Evolutionary conservation across 2,797 vertebrate species (phyloP).

Genomic region (Chloroceryle amazona): DNA sequence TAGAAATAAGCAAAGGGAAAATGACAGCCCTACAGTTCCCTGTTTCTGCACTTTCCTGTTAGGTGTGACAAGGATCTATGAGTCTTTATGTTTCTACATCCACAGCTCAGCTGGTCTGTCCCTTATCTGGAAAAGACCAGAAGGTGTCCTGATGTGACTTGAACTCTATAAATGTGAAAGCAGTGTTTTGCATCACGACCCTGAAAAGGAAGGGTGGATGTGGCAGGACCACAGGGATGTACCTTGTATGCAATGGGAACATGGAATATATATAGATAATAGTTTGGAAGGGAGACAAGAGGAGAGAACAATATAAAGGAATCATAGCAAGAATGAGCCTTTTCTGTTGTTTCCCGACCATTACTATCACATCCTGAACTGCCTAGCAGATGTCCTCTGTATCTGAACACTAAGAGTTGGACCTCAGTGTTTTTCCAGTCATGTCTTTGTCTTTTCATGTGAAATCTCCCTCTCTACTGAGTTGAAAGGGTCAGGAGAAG

Average conservation of each 20-base stretch:
- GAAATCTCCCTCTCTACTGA: background rate
- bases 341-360: background rate
- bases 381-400: background rate
- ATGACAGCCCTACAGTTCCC: background rate
- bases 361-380: background rate
- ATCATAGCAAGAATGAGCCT: background rate
- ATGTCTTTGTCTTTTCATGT: background rate
- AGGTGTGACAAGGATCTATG: background rate
- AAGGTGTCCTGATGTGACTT: background rate
- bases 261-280: background rate
- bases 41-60: background rate
- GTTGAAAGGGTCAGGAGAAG: background rate
- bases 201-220: background rate
- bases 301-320: background rate
- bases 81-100: background rate
- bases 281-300: background rate
- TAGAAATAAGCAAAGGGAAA: background rate
- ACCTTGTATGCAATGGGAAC: background rate
- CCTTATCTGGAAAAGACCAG: background rate
- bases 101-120: background rate
- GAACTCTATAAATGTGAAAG: background rate
- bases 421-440: background rate
- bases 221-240: background rate
- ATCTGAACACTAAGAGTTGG: background rate
- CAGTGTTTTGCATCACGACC: background rate